Percentiles rank a stretch among this genome's conserved stretches.
Evolutionary conservation across 2,888 invertebrate genomes (phyloP).

Genomic region (Silvanus unidentatus): DNA sequence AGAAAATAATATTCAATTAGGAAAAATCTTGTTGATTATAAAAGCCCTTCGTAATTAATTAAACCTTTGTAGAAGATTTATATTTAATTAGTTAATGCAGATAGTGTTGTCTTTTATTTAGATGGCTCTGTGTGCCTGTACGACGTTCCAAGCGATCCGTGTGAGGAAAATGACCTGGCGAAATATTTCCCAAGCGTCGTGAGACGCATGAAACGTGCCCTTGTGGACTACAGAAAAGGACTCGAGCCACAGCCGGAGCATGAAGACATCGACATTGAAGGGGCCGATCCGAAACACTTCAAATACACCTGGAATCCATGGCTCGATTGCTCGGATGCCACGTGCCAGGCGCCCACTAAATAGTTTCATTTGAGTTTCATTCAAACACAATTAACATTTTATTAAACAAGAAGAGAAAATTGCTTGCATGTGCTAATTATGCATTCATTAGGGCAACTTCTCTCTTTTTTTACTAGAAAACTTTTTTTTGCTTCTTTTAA

Average conservation of each 20-base stretch:
- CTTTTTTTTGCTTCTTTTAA: no score
- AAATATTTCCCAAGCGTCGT: slow-evolving; percentile 51
- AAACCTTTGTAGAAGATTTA: no score
- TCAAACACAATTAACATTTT: no score
- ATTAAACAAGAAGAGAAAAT: no score
- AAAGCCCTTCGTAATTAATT: no score
- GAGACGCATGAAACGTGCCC: slow-evolving; percentile 46
- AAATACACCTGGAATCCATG: slow-evolving; percentile 70
- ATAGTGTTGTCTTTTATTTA: no score
- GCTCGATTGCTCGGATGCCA: slow-evolving; percentile 43
- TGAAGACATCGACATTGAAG: slow-evolving; percentile 48
- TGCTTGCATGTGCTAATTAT: no score
- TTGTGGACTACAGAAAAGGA: slow-evolving; percentile 50
- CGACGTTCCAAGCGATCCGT: slow-evolving; percentile 72
- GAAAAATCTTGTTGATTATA: no score
- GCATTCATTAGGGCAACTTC: no score
- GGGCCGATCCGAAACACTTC: slow-evolving; percentile 64
- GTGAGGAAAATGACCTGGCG: slow-evolving; percentile 67
- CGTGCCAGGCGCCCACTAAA: slow-evolving; percentile 16
- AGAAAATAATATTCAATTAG: no score
- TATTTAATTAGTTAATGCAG: no score
- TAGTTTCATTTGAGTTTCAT: neutral
- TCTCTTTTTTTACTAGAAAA: no score
- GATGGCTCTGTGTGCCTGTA: slow-evolving; percentile 63
- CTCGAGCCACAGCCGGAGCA: slow-evolving; percentile 51